Base-by-base conservation (phyloP, 2,797 vertebrate species). In the Glyptemys insculpta region DNA sequence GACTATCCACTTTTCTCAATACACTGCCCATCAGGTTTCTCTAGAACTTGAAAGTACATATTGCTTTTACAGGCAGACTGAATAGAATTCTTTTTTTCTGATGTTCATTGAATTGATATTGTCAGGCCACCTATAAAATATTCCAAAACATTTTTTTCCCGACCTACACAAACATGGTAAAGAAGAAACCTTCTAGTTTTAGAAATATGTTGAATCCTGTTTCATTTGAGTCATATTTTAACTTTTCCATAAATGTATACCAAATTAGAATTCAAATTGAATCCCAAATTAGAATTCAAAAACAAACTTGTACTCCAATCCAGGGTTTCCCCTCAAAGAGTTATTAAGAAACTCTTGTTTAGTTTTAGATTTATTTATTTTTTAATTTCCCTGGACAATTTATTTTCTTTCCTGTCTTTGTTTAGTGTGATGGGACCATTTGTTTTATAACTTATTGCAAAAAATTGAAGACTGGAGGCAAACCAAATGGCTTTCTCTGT, bases 291-390 rank as follows among this genome's bases (percentile, higher is more conserved):
- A 65, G 31, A 65, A 65, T 65, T 65, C 34, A 68, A 21, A 68
- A 68, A 14, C 12, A 29, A 29, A 44, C 41, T 76, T 47, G 76
- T 82, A 78, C 11, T 85, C 86, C 50, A 5, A 7, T 52, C 52
- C 5, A 21, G 76, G 31, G 12, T 50, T 2, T 6, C 27, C n/a
- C 23, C 52, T 34, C 62, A 18, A 9, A 34, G 87, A 27, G 44
- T 79, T 3, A 3, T 31, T 25, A 0, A 3, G 9, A 59, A 49
- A 88, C 91, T 95, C 95, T 94, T 96, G 86, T 18, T 90, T 90
- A n/a, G 34, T 89, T 95, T 88, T 29, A 79, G 8, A 57, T 15
- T 15, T 44, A 44, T 44, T 29, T 25, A 4, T 44, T 89, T 50
- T 8, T 82, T 25, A 2, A 4, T 90, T 89, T 90, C 68, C 41